Base-by-base conservation (phyloP, 2,888 invertebrate genomes). In the Cryptus viduatorius region DNA sequence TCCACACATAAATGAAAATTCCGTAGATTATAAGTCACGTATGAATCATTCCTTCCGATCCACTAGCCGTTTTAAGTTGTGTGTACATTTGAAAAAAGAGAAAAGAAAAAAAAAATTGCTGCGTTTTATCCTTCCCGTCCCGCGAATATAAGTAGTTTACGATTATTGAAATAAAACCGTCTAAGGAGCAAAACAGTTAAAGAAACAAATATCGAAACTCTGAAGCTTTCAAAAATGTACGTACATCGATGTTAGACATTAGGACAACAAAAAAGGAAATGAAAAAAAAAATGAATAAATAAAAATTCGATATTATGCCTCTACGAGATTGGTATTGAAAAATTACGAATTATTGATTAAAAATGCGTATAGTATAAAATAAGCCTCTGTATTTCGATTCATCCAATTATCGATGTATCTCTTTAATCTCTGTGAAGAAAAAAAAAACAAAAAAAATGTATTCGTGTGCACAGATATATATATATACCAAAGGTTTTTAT, bases 191-290 rank as follows among this genome's bases (percentile, higher is more conserved):
- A 42, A 37, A 16, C 31, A 61, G n/a, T 16, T 16, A 37, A 50
- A 19, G 46, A 73, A 82, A 75, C 73, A 16, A 53, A 72, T 61
- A 76, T 81, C 73, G 65, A 77, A 80, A 77, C 71, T 83, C 61
- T 73, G 85, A 88, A 79, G 86, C 87, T 90, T 90, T 86, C 59
- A 84, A 87, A 86, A 83, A 89, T 89, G 82, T 85, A 83, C 86
- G 83, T 88, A 87, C 82, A 86, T 89, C 86, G 86, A 89, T 88
- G 83, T 89, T 89, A 87, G 83, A 87, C 80, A 37, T 48, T 88
- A 88, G 86, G 77, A 72, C 14, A 82, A 67, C 37, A 37, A 37
- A 37, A 37, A 37, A 7, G 4, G 37, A 37, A 37, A 37, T 7
- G 37, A 37, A 80, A 82, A 67, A 76, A 46, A 37, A 50, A 44